Percentiles rank a stretch among this genome's conserved stretches.
Evolutionary conservation across 2,113 vertebrate genomes (phyloP).

Genomic region (Onychorhynchus coronatus): DNA sequence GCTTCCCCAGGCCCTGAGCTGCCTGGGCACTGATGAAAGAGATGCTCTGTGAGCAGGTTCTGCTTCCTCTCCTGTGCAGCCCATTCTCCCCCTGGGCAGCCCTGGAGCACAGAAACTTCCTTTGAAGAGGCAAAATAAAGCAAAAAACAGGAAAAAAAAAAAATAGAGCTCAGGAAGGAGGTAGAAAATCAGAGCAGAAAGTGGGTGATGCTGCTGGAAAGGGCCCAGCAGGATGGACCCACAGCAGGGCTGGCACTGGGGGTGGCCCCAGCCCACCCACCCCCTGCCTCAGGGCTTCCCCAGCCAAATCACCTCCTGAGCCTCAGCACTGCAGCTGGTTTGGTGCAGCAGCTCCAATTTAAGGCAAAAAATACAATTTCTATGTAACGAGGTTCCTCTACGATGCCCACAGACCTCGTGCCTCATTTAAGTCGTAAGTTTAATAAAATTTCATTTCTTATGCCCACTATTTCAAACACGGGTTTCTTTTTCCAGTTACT

Average conservation of each 20-base stretch:
- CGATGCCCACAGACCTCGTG: not conserved
- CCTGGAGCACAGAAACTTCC: fast-evolving
- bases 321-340: not conserved
- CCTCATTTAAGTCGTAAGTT: not conserved
- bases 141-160: not conserved
- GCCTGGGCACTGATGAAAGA: not conserved
- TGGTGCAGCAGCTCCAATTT: not conserved
- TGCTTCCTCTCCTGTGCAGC: not conserved
- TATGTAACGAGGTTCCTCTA: not conserved
- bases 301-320: not conserved
- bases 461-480: not conserved
- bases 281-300: not conserved
- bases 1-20: not conserved
- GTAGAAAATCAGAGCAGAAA: not conserved
- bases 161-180: not conserved
- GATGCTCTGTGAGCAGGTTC: not conserved
- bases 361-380: not conserved
- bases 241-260: not conserved
- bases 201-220: not conserved
- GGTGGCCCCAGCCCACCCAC: not conserved
- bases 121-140: not conserved
- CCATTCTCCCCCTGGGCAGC: not conserved
- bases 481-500: not conserved
- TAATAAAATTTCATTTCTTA: not conserved
- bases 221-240: not conserved